Evolutionary conservation across 2,797 vertebrate genomes (phyloP), one percentile per base, ranked within the genome.

Genomic region (Acomys russatus): DNA sequence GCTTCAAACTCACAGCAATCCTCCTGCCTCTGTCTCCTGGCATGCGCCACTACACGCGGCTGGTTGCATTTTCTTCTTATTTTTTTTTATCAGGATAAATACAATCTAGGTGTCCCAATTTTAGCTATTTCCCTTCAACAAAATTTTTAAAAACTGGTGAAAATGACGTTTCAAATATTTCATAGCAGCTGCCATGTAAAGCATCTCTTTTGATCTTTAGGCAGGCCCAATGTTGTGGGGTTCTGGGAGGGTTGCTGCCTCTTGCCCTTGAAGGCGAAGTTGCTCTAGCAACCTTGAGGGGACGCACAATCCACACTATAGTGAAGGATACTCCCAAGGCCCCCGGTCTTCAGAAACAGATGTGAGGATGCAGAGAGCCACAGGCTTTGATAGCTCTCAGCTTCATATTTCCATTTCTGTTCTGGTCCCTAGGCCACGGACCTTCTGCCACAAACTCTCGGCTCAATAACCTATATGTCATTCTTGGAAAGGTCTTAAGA

Each of bases 401-500:
- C n/a, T 22, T 64, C 5, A 2, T 33, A 44, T 66, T 84, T 25
- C 28, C 28, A 66, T 84, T 77, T 97, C 71, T 95, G 17, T 92
- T 95, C 74, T 88, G 33, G 1, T 73, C 56, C n/a, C 12, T 96
- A 99, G 99, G 99, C 99, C 15, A 99, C 99, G 98, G 99, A 99
- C 96, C 98, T 99, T 63, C 99, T 99, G 33, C 99, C 82, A 99
- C 99, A 35, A 99, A 99, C 98, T 99, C 99, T 35, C 99, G 99
- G 98, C 99, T 99, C 95, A 98, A 98, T n/a, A 99, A 99, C 97
- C 99, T 99, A 33, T 33, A n/a, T 9, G 11, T 51, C 63, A 99
- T 99, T 97, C 98, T 99, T 97, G 99, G 99, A 97, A 99, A 99
- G 96, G 99, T 99, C 22, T 99, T 99, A 98, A 99, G 99, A 98